phyloP scores from a whole-genome alignment of 64 coral and sea anemone species.

The Trachythela sp. region DNA sequence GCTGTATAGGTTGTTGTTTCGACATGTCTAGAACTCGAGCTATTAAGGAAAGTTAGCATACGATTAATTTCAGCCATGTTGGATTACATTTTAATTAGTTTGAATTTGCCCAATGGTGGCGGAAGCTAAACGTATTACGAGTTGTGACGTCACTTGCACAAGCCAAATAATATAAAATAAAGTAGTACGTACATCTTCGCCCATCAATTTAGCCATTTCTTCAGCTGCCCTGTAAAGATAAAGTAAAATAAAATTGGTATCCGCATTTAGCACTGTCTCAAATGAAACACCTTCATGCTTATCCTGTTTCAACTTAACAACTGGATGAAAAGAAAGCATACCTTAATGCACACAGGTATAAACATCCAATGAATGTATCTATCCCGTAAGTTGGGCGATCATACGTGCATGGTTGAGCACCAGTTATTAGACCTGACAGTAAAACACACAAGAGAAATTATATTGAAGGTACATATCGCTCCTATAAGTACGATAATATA shows the following conservation, averaged over 20 bases:
- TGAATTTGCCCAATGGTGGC: too few species aligned
- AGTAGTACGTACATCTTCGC: conserved; percentile 43
- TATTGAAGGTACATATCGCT: neutral
- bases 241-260: neutral
- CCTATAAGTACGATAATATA: too few species aligned
- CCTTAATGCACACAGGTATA: conserved; percentile 69
- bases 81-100: too few species aligned
- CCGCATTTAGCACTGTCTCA: neutral
- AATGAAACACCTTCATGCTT: neutral
- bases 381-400: conserved; percentile 65
- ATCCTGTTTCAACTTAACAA: neutral
- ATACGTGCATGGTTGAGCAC: conserved; percentile 75
- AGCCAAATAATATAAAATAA: neutral
- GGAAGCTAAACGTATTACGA: too few species aligned
- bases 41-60: too few species aligned
- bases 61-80: too few species aligned
- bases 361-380: conserved; percentile 62
- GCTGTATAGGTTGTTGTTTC: too few species aligned
- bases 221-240: conserved; percentile 52
- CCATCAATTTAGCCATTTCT: conserved; percentile 60
- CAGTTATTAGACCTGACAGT: conserved; percentile 53
- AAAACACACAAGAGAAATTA: neutral
- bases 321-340: neutral
- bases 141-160: neutral
- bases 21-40: too few species aligned